Evolutionary conservation across 1,140 invertebrate species (phyloP).

Genomic region (Polypedilum vanderplanki): DNA sequence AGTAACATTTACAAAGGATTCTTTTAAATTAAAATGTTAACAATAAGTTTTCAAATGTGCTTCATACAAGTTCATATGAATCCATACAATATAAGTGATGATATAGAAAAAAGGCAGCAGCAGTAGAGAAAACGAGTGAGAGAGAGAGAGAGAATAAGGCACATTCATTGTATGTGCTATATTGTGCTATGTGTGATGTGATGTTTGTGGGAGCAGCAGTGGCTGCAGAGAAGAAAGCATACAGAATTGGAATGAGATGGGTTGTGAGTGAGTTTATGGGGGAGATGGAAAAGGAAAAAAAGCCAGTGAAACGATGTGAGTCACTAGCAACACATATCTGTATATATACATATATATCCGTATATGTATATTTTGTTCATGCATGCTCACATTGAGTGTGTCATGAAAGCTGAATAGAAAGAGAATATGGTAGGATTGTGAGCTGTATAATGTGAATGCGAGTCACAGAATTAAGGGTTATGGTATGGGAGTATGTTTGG

Average conservation of each 20-base stretch:
- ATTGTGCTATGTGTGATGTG: constrained; percentile 26
- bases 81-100: too few species aligned
- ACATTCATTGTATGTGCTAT: constrained; percentile 1
- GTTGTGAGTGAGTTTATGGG: neutral
- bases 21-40: too few species aligned
- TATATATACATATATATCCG: too few species aligned
- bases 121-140: too few species aligned
- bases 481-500: too few species aligned
- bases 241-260: neutral
- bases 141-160: neutral
- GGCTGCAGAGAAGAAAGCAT: neutral
- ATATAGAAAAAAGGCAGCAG: too few species aligned
- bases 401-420: constrained; percentile 7
- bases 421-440: neutral
- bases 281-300: neutral
- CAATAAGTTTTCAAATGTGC: too few species aligned
- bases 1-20: too few species aligned
- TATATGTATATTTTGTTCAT: neutral
- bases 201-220: constrained; percentile 21
- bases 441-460: too few species aligned
- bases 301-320: constrained; percentile 2
- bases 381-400: constrained; percentile 16
- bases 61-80: too few species aligned
- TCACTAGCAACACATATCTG: too few species aligned
- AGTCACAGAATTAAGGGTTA: too few species aligned